These are phyloP conservation scores for Scaptodrosophila lebanonensis DNA, from an alignment of 1,140 invertebrate genomes.

Conservation along the genomic window DNA sequence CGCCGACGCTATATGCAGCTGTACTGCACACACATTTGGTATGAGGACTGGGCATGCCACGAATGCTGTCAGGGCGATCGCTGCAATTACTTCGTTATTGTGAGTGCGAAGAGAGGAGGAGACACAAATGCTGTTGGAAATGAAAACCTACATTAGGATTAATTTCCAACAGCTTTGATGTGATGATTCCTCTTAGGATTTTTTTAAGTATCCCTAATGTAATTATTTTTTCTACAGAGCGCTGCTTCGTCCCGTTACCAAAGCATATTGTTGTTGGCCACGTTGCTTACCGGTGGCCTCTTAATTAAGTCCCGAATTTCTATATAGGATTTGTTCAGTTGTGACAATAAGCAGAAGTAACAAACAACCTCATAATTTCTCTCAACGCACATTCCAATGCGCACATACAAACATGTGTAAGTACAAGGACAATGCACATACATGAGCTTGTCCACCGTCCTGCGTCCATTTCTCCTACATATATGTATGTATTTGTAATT, in stretches of 20 bases:
- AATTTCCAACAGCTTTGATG: too few relatives aligned
- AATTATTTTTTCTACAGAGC: conserved; percentile 33
- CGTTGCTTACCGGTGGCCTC: conserved; percentile 18
- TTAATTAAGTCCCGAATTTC: too few relatives aligned
- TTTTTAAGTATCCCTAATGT: too few relatives aligned
- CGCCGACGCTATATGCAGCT: conserved; percentile 83
- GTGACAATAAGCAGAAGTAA: conserved; percentile 1
- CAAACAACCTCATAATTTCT: not conserved
- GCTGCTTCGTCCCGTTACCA: conserved; percentile 11
- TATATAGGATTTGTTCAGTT: too few relatives aligned
- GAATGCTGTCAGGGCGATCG: conserved; percentile 98
- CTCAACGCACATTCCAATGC: conserved; percentile 12
- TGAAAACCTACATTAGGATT: too few relatives aligned
- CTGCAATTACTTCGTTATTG: conserved; percentile 98
- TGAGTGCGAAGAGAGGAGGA: conserved; percentile 84
- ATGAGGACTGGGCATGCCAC: conserved; percentile 97
- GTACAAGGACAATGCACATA: conserved; percentile 6
- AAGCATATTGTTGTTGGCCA: conserved; percentile 3
- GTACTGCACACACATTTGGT: conserved; percentile 96
- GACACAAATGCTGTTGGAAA: too few relatives aligned
- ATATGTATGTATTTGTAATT: conserved; percentile 5
- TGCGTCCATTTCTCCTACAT: conserved; percentile 26
- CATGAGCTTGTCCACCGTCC: conserved; percentile 20
- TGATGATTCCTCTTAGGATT: too few relatives aligned
- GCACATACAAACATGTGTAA: conserved; percentile 18